Base-by-base conservation (phyloP, 2,113 vertebrate genomes). In the Holacanthus passer region DNA sequence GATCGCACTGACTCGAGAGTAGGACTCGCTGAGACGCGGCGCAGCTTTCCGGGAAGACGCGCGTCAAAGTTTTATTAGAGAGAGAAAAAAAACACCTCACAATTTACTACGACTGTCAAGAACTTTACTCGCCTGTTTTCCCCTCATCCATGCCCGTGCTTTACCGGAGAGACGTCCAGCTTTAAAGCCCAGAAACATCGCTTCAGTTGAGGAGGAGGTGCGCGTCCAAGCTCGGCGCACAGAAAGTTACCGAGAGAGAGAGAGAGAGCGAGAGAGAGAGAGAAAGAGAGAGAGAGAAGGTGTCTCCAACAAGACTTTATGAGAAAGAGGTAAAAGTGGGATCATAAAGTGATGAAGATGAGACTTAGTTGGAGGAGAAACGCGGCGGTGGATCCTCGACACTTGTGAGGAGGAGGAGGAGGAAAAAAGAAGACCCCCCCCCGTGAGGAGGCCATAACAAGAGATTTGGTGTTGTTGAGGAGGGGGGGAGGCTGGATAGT, bases 401-500 rank as follows among this genome's bases (percentile, higher is more conserved):
- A 76, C 77, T 70, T 52, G 76, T 75, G 82, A 85, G 69, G 58
- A 83, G 77, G 53, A 79, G 83, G 81, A 84, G 73, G 85, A 22
- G 64, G 31, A 52, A 56, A 71, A 67, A 79, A 71, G 75, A 77
- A 88, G 89, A 89, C 87, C 88, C 94, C 94, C 91, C 94, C 92
- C 94, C 92, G 88, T 93, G 94, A 94, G 95, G 92, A 79, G 94
- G 94, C 93, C 91, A 94, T 91, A 95, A 95, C 89, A 91, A 86
- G 84, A 91, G 93, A 86, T 84, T 82, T 80, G 82, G 79, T 80
- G 86, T 71, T 77, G 88, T 66, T 90, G 7, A 94, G 94, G 94
- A 94, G 93, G 94, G 92, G 94, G 94, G 94, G 94, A 94, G 94
- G 92, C 47, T 90, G 89, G 92, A 92, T 79, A 79, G 91, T 80